A percentile compares a stretch with the other conserved stretches of the same genome.
These are phyloP conservation scores for Metaphire vulgaris DNA, from an alignment of 1,140 invertebrate species.

Conservation along the genomic window DNA sequence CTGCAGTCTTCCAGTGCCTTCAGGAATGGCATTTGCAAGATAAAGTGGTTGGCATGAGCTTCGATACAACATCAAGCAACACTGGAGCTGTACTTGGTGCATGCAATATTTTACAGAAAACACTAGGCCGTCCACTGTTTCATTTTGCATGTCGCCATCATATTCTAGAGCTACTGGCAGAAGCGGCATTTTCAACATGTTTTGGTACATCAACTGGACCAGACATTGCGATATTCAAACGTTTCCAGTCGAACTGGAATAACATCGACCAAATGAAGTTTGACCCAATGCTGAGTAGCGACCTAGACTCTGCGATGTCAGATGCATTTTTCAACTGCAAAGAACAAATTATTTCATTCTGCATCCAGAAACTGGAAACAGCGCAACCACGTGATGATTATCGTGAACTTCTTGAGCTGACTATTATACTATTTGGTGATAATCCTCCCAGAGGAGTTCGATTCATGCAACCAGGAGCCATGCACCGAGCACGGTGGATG, in stretches of 20 bases:
- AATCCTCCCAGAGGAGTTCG: slow-evolving; percentile 36
- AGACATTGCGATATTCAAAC: slow-evolving; percentile 30
- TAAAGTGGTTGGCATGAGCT: slow-evolving; percentile 32
- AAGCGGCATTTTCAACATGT: slow-evolving; percentile 25
- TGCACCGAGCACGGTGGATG: slow-evolving; percentile 49
- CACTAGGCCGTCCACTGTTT: slow-evolving; percentile 31
- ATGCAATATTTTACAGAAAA: slow-evolving; percentile 40
- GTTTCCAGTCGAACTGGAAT: slow-evolving; percentile 28
- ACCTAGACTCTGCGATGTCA: slow-evolving; percentile 14
- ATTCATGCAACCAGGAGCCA: slow-evolving; percentile 41
- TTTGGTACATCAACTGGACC: slow-evolving; percentile 25
- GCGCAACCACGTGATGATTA: slow-evolving; percentile 41
- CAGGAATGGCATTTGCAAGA: slow-evolving; percentile 3
- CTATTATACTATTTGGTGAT: slow-evolving; percentile 49
- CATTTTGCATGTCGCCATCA: slow-evolving; percentile 33
- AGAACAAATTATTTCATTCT: not conserved
- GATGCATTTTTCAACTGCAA: not conserved
- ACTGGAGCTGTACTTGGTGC: slow-evolving; percentile 31
- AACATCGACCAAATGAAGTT: slow-evolving; percentile 34
- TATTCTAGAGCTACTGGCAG: slow-evolving; percentile 31
- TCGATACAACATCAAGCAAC: slow-evolving; percentile 34
- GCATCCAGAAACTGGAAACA: slow-evolving; percentile 28
- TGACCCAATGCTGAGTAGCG: slow-evolving; percentile 23
- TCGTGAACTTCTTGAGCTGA: slow-evolving; percentile 47
- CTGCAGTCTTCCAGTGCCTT: not conserved